Base-by-base conservation (phyloP, 2,888 invertebrate genomes). In the Agrotis segetum region DNA sequence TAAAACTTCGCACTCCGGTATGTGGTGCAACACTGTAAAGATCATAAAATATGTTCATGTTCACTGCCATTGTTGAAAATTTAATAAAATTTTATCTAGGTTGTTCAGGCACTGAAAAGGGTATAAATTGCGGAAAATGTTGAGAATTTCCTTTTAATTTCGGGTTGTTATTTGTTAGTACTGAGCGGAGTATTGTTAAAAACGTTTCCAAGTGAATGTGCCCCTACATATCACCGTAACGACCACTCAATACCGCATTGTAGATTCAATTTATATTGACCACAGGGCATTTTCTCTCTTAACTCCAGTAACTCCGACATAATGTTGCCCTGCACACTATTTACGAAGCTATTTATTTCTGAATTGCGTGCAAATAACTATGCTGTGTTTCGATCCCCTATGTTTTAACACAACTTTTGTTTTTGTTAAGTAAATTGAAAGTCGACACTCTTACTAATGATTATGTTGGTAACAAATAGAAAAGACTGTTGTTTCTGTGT, bases 251-350 rank as follows among this genome's bases (percentile, higher is more conserved):
- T 92, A 90, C 89, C 81, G 88, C 90, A 91, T 92, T 92, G 91
- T 92, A 88, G 88, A 91, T 91, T 92, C 91, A 93, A 94, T 94
- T 93, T 93, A 93, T 93, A 89, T 86, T 91, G 91, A 92, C 93
- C 91, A 93, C 92, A 91, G 91, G 89, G 91, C 90, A 90, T 92
- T 90, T 88, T 92, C 90, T 90, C 88, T 88, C 88, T 89, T 87
- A 87, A 87, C 87, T 80, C 82, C 74, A 65, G 75, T 71, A 73
- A 77, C 79, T 77, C 67, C 71, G 79, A 84, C 82, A 80, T 85
- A 86, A 89, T 86, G 85, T 81, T 78, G 70, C 82, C 60, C 59
- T 70, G 69, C 77, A 73, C 76, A 83, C 85, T 89, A 87, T 90
- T 91, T 91, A 91, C 88, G 88, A 87, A 88, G 87, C 85, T 84